phyloP scores from a whole-genome alignment of 2,888 invertebrate genomes.

The Tipula lateralis region DNA sequence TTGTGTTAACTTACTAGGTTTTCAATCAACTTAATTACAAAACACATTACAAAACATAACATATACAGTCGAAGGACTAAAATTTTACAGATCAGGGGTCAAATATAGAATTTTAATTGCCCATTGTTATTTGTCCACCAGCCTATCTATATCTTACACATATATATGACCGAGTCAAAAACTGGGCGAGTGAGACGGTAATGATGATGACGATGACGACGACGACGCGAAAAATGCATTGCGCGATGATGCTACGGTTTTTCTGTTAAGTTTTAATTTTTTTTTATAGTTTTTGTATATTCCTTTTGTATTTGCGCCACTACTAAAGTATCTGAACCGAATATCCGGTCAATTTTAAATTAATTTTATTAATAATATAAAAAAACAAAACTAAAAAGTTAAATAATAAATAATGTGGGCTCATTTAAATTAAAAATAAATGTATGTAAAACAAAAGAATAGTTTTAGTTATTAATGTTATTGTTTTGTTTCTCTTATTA shows the following conservation, averaged over 20 bases:
- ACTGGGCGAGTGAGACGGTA: too few relatives aligned
- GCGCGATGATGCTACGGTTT: constrained; percentile 8
- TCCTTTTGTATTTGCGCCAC: constrained; percentile 24
- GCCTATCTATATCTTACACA: background rate
- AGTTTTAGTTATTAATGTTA: background rate
- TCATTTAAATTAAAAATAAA: background rate
- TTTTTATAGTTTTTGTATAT: background rate
- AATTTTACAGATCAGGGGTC: background rate
- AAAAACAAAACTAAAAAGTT: constrained; percentile 3
- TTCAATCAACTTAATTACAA: background rate
- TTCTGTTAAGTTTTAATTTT: background rate
- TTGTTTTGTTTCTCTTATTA: background rate
- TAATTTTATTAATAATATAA: constrained; percentile 12
- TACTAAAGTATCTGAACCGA: constrained; percentile 13
- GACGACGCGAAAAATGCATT: background rate
- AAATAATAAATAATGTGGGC: constrained; percentile 24
- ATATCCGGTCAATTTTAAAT: constrained; percentile 24
- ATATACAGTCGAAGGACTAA: background rate
- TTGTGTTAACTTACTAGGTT: background rate
- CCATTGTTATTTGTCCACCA: background rate
- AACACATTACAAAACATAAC: background rate
- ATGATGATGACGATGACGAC: too few relatives aligned
- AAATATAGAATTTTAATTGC: background rate
- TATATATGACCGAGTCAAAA: background rate
- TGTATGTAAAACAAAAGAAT: constrained; percentile 5